These are phyloP conservation scores for Nesoenas mayeri DNA, from an alignment of 2,113 vertebrate species.

Conservation along the genomic window DNA sequence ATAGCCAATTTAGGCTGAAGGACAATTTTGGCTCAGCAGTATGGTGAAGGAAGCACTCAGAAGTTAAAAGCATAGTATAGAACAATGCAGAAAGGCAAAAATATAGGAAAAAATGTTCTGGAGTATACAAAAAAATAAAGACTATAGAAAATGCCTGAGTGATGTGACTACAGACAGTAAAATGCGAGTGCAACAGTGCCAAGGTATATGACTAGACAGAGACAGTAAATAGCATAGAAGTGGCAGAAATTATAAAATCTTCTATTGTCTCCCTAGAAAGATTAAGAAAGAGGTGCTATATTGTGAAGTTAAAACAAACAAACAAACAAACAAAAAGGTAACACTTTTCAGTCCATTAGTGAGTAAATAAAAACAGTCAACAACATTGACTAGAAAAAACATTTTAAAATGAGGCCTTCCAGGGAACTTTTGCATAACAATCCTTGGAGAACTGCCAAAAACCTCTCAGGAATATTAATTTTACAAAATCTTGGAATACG, in stretches of 20 bases:
- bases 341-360: background rate
- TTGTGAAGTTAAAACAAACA: too few species aligned
- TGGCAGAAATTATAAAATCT: background rate
- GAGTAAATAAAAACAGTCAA: background rate
- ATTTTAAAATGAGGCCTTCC: background rate
- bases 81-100: background rate
- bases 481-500: background rate
- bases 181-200: background rate
- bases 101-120: background rate
- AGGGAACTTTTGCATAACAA: background rate
- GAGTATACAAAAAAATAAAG: background rate
- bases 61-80: background rate
- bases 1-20: background rate
- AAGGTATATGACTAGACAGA: background rate
- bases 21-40: background rate
- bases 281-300: background rate
- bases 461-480: background rate
- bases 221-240: background rate
- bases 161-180: background rate
- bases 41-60: background rate
- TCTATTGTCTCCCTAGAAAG: background rate
- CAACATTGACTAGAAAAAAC: background rate
- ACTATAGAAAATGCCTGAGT: background rate
- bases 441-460: background rate
- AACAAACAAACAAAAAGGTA: background rate